Evolutionary conservation across 2,113 vertebrate species (phyloP).

Genomic region (Gnathonemus echidnorhynchus): DNA sequence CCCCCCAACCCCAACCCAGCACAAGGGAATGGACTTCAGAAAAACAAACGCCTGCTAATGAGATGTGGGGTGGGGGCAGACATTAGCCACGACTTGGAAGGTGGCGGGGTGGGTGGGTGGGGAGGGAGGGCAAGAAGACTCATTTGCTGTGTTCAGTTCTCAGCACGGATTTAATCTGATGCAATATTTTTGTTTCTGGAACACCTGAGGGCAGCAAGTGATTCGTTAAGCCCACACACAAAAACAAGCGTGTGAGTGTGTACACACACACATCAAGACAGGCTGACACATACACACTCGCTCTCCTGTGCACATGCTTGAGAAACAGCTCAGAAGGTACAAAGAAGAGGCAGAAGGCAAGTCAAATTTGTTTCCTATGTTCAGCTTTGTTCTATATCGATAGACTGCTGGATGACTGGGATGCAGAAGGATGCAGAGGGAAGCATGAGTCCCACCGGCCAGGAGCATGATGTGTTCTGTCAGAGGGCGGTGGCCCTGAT

Average conservation of each 20-base stretch:
- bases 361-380: conserved; percentile 43
- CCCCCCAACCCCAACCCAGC: conserved; percentile 1
- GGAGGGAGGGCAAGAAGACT: conserved; percentile 16
- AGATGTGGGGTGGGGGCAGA: conserved; percentile 3
- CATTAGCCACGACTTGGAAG: not conserved
- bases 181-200: conserved; percentile 41
- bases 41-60: conserved; percentile 54
- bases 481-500: conserved; percentile 67
- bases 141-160: conserved; percentile 31
- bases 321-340: conserved; percentile 34
- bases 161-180: conserved; percentile 45
- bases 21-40: conserved; percentile 45
- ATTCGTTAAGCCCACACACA: conserved; percentile 11
- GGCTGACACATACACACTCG: not conserved
- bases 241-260: not conserved
- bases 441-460: conserved; percentile 65
- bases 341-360: conserved; percentile 44
- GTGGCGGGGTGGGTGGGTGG: not conserved
- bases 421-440: conserved; percentile 54
- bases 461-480: conserved; percentile 68
- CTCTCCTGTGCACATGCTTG: conserved; percentile 21
- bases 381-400: conserved; percentile 35
- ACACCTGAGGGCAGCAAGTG: conserved; percentile 41
- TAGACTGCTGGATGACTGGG: conserved; percentile 53
- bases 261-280: not conserved